Evolutionary conservation across 2,113 vertebrate genomes (phyloP).

Genomic region (Chamaetylas fuelleborni): DNA sequence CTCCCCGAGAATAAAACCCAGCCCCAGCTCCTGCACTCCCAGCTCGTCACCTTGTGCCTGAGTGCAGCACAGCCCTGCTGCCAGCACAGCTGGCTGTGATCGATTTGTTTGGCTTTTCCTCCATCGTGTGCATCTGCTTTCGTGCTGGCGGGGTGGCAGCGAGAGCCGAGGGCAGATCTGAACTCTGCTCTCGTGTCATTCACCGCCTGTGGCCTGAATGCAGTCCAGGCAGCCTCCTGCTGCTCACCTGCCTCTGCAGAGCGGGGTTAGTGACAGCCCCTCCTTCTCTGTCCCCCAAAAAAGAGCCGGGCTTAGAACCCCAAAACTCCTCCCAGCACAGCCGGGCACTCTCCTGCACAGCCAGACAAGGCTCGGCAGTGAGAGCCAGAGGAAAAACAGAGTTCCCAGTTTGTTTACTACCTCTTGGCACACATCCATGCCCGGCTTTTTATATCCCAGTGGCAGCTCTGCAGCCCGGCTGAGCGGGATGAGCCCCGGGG

Average conservation of each 20-base stretch:
- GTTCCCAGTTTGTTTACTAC: slow-evolving; percentile 62
- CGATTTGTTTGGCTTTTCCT: slow-evolving; percentile 40
- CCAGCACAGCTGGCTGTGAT: slow-evolving; percentile 42
- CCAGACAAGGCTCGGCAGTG: background rate
- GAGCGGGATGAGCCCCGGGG: background rate
- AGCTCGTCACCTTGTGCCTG: background rate
- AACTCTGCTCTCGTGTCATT: background rate
- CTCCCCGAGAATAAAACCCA: background rate
- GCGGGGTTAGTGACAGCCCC: background rate
- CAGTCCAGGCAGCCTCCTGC: background rate
- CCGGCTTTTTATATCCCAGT: background rate
- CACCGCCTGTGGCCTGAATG: background rate
- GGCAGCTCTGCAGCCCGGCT: background rate
- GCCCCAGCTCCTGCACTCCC: background rate
- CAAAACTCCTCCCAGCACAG: background rate
- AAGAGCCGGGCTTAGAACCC: fast-evolving
- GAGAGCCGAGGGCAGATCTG: background rate
- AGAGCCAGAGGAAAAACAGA: slow-evolving; percentile 41
- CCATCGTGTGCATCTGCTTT: background rate
- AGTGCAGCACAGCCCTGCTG: background rate
- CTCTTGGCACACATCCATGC: slow-evolving; percentile 43
- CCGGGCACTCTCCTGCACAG: background rate
- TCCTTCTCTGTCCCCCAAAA: background rate
- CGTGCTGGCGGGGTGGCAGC: background rate
- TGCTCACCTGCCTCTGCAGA: background rate